phyloP scores from a whole-genome alignment of 1,140 invertebrate species.

The Akabosia matsudoensis region DNA sequence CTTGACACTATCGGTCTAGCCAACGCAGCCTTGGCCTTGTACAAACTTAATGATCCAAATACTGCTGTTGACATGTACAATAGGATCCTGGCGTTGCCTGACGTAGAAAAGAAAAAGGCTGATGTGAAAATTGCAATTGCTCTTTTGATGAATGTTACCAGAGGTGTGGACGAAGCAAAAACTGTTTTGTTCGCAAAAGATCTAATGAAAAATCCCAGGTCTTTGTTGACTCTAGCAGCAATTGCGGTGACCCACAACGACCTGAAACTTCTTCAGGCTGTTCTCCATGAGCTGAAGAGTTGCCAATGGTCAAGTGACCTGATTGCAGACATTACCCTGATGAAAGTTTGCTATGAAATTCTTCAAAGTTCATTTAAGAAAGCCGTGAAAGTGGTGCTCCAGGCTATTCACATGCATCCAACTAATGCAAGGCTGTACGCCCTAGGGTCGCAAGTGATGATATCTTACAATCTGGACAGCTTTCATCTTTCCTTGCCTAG shows the following conservation, averaged over 20 bases:
- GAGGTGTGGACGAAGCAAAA: slow-evolving; percentile 14
- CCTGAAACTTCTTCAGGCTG: not conserved
- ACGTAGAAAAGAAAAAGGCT: slow-evolving; percentile 7
- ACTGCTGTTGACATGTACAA: not conserved
- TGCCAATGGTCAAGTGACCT: slow-evolving; percentile 13
- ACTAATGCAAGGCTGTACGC: slow-evolving; percentile 12
- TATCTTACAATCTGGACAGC: slow-evolving; percentile 17
- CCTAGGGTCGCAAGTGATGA: slow-evolving; percentile 6
- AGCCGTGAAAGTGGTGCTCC: slow-evolving; percentile 15
- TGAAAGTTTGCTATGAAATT: slow-evolving; percentile 20
- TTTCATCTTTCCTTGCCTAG: slow-evolving; percentile 11
- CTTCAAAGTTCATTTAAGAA: not conserved
- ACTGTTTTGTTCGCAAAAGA: slow-evolving; percentile 23
- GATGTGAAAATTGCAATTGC: slow-evolving; percentile 12
- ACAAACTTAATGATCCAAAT: slow-evolving; percentile 12
- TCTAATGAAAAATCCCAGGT: slow-evolving; percentile 25
- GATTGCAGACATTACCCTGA: slow-evolving; percentile 25
- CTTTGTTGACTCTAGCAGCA: slow-evolving; percentile 12
- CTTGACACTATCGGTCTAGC: slow-evolving; percentile 1
- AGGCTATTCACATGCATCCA: slow-evolving; percentile 25
- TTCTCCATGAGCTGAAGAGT: slow-evolving; percentile 13
- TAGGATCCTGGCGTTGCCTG: not conserved
- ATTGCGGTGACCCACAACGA: slow-evolving; percentile 21
- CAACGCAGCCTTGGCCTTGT: slow-evolving; percentile 21
- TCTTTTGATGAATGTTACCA: slow-evolving; percentile 14